Base-by-base conservation (phyloP, 2,113 vertebrate species). In the Oenanthe oenanthe region DNA sequence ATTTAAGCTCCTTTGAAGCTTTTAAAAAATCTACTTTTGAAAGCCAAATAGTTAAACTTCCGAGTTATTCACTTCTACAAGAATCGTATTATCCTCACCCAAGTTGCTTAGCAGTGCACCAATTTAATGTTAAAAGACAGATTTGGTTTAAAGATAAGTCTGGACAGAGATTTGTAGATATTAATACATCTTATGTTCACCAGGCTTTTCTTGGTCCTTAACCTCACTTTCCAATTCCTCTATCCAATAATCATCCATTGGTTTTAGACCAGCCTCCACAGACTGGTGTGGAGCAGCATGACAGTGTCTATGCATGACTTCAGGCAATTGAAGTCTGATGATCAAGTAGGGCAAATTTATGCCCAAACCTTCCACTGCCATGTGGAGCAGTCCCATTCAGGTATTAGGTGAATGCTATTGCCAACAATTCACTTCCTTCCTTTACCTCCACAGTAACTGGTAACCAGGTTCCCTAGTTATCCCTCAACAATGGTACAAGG, bases 301-400 rank as follows among this genome's bases (percentile, higher is more conserved):
- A 56, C 12, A 36, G 4, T 4, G 2, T 9, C n/a, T 36, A 4
- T 4, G 1, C 7, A 13, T 1, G 0, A 10, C 28, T 74, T 57
- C n/a, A 70, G 31, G 38, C 10, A 68, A 53, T 0, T 61, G 24
- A 70, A 89, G 31, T 11, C 62, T 82, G 10, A 45, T 51, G 38
- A 12, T 66, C 26, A 34, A 29, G 8, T 13, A 34, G 6, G 2
- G 10, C 9, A 4, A 68, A 53, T 24, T 7, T 43, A 18, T 15
- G 15, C 24, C 50, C 40, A 88, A 34, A 38, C 28, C 32, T 53
- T 71, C 42, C 17, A 31, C 28, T 57, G 10, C 26, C 6, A 3
- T 0, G 6, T 70, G n/a, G 47, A 62, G 28, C 9, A 68, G 53
- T 48, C 24, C 38, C 19, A 28, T 43, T 42, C 32, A 73, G 43